These are phyloP conservation scores for Euborellia annulipes DNA, from an alignment of 1,140 invertebrate species.

Conservation along the genomic window DNA sequence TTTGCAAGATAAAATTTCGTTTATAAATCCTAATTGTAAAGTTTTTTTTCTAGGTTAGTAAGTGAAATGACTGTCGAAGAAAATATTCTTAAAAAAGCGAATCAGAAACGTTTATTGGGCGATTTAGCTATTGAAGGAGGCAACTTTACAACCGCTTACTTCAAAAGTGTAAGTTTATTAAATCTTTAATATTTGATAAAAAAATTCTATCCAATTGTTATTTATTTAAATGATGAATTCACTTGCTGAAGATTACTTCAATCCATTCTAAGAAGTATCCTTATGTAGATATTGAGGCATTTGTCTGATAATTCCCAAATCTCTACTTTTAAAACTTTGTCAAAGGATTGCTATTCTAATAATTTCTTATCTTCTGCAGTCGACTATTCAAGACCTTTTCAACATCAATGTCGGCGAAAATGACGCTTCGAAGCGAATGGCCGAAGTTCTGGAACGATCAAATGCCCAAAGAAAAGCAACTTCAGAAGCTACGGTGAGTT, in stretches of 20 bases:
- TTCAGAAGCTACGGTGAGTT: no score
- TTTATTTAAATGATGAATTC: no score
- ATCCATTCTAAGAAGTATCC: no score
- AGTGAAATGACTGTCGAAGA: constrained; percentile 97
- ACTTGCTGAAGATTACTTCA: no score
- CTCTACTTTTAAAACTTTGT: constrained; percentile 8
- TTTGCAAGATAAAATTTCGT: no score
- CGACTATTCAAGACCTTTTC: constrained; percentile 87
- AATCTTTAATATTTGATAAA: constrained; percentile 4
- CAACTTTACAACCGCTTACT: constrained; percentile 95
- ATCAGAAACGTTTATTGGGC: constrained; percentile 90
- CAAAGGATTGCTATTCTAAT: no score
- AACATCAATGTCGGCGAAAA: constrained; percentile 50
- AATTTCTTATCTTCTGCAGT: constrained; percentile 33
- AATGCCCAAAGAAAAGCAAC: constrained; percentile 15
- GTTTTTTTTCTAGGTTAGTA: constrained; percentile 50
- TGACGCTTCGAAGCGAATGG: constrained; percentile 43
- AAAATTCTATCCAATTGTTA: not conserved
- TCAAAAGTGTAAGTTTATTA: constrained; percentile 63
- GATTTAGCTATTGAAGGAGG: constrained; percentile 97
- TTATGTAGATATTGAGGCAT: no score
- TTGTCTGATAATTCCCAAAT: no score
- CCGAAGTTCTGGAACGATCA: constrained; percentile 38
- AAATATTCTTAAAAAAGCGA: constrained; percentile 98
- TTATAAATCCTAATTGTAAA: constrained; percentile 11